Evolutionary conservation across 1,140 invertebrate genomes (phyloP), one percentile per base, ranked within the genome.

Genomic region (Glossosoma conforme): DNA sequence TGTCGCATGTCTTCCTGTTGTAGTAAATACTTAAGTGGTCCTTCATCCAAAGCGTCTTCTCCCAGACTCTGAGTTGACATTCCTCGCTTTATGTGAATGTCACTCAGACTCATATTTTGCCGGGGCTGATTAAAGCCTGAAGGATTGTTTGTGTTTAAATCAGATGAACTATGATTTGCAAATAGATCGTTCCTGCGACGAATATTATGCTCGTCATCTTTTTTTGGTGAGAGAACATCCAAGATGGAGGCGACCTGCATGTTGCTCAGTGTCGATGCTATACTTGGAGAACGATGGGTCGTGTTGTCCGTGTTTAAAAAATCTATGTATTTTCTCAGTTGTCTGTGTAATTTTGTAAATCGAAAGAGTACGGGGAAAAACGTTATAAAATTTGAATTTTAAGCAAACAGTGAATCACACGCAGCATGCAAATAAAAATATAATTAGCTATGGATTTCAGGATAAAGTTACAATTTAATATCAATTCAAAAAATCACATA

Each of bases 1-100:
- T 76, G 74, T 5, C 78, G 65, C 59, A 74, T 70, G 48, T 82
- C 78, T 52, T 82, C 78, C 30, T 80, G 74, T 11, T 69, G 66
- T 1, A 82, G 61, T 17, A 82, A 64, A 24, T 64, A 52, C 14
- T 63, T 61, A 59, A 70, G 62, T 9, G 48, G 41, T 28, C 1
- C 43, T 58, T 57, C 22, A 13, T 44, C 32, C 8, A 37, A 44
- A n/a, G 22, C 22, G 61, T 65, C 60, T 61, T 67, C 14, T 76
- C 43, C 1, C 70, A 74, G 0, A 56, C 40, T 44, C 67, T 66
- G 47, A 72, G 67, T 22, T 69, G 60, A 8, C 66, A 46, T 3
- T 63, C 65, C 25, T 65, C 65, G 6, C 57, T 54, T 4, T 11
- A 44, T 24, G 5, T 18, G 21, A 24, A 28, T 17, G 17, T 51